These are phyloP conservation scores for Limanda limanda DNA, from an alignment of 2,113 vertebrate species.

Conservation along the genomic window DNA sequence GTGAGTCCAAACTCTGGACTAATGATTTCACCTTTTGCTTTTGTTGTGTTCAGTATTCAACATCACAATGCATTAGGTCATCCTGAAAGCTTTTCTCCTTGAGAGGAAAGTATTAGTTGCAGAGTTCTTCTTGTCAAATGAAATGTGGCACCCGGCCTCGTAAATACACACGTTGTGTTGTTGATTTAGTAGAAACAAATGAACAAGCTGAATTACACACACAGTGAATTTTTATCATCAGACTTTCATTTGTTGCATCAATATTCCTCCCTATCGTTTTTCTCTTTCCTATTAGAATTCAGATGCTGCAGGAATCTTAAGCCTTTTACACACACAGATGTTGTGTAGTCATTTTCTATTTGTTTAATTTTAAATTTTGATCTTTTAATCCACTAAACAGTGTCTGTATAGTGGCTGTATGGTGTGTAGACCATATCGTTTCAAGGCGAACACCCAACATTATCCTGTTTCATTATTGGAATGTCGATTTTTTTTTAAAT, in stretches of 20 bases:
- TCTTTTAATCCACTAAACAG: constrained; percentile 4
- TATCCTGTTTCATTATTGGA: background rate
- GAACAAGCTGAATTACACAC: constrained; percentile 11
- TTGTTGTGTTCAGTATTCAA: background rate
- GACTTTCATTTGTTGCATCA: constrained; percentile 5
- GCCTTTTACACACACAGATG: constrained; percentile 5
- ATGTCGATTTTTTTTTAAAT: no score
- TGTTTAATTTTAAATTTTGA: background rate
- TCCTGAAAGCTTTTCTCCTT: constrained; percentile 22
- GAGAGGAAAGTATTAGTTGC: constrained; percentile 14
- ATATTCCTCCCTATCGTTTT: constrained; percentile 13
- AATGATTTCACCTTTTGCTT: constrained; percentile 11
- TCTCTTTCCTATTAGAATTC: constrained; percentile 9
- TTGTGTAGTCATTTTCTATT: background rate
- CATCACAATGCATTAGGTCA: background rate
- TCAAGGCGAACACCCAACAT: background rate
- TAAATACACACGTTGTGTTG: background rate
- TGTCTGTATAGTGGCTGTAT: background rate
- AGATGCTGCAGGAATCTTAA: constrained; percentile 21
- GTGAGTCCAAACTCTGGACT: background rate
- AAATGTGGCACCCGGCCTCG: background rate
- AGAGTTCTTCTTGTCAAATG: constrained; percentile 10
- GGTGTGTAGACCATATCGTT: background rate
- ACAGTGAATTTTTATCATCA: constrained; percentile 2
- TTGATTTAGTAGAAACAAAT: constrained; percentile 13